Conservation (phyloP, 2,113 vertebrate genomes). For the Centropus unirufus region DNA sequence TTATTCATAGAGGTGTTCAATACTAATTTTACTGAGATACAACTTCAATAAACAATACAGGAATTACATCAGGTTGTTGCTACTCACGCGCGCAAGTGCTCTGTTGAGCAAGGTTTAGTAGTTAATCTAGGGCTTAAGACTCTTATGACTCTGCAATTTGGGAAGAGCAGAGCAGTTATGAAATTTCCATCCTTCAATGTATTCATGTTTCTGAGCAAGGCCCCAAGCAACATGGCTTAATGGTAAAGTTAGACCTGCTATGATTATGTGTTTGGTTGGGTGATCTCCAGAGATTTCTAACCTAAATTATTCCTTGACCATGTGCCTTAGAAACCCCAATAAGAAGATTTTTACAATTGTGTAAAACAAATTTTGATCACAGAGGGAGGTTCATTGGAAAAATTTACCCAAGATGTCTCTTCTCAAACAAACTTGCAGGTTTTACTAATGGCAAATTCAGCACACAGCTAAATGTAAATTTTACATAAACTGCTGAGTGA, state of each 20-base stretch:
- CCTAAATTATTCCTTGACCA: background rate
- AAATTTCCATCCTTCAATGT: background rate
- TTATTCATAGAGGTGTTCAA: background rate
- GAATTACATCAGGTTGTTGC: background rate
- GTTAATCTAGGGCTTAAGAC: background rate
- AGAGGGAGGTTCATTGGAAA: background rate
- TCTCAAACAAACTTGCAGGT: background rate
- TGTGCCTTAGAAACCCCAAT: background rate
- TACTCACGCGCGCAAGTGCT: background rate
- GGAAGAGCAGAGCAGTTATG: background rate
- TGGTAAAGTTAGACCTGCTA: background rate
- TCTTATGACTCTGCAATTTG: background rate
- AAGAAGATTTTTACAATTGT: background rate
- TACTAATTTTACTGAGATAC: background rate
- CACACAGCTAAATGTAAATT: background rate
- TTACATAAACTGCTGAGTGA: background rate
- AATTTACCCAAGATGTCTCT: background rate
- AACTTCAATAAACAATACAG: background rate
- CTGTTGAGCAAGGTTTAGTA: fast-evolving
- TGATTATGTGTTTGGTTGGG: background rate
- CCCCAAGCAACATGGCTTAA: background rate
- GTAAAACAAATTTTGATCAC: background rate
- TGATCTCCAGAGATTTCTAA: background rate
- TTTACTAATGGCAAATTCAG: background rate
- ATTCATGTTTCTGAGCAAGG: background rate